A percentile compares a stretch with the other conserved stretches of the same genome.
These are phyloP conservation scores for Ataeniobius toweri DNA, from an alignment of 2,797 vertebrate species.

Conservation along the genomic window DNA sequence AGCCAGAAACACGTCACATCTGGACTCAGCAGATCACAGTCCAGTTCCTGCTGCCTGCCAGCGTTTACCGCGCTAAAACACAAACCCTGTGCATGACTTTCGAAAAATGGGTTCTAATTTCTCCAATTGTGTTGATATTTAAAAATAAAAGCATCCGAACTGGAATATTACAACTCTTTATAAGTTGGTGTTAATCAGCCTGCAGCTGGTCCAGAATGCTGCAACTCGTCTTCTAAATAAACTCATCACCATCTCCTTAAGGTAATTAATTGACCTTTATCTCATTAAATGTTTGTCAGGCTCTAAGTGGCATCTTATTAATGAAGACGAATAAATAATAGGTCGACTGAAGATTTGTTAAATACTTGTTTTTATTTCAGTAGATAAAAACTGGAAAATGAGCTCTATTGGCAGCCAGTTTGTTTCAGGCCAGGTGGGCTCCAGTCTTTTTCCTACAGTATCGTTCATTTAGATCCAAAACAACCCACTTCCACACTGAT, in stretches of 20 bases:
- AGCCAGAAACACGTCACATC: slow-evolving; percentile 13
- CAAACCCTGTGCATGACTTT: background rate
- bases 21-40: background rate
- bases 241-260: no score
- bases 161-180: background rate
- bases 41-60: background rate
- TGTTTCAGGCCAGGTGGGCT: background rate
- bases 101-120: no score
- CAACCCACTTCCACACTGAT: slow-evolving; percentile 42
- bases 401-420: background rate
- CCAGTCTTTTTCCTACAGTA: slow-evolving; percentile 14
- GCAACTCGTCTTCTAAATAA: no score
- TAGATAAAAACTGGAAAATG: no score
- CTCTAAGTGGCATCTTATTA: no score
- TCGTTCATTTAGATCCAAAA: slow-evolving; percentile 6
- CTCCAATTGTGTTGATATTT: background rate
- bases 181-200: no score
- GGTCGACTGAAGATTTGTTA: no score
- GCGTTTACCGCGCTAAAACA: background rate
- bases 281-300: no score
- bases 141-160: background rate
- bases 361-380: no score
- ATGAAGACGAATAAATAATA: no score
- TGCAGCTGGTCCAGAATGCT: no score
- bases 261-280: no score